phyloP scores from a whole-genome alignment of 2,888 invertebrate species.

The Anthrax anthrax region DNA sequence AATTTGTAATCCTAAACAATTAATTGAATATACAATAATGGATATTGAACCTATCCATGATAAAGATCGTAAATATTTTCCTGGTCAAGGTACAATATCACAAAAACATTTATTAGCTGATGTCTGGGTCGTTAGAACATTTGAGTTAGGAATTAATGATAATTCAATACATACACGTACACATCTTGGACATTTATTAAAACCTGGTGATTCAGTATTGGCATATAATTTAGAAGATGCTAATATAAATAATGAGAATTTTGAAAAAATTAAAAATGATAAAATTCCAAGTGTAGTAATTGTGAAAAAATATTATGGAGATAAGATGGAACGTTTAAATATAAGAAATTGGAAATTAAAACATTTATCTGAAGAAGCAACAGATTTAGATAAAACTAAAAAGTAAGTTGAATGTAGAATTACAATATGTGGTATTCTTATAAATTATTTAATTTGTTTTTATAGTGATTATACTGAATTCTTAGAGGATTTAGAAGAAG shows the following conservation, averaged over 20 bases:
- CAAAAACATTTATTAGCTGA: slow-evolving; percentile 80
- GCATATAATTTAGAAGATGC: slow-evolving; percentile 84
- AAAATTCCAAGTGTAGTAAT: slow-evolving; percentile 78
- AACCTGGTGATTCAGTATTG: slow-evolving; percentile 82
- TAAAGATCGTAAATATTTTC: slow-evolving; percentile 61
- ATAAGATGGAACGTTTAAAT: slow-evolving; percentile 52
- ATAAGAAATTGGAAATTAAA: slow-evolving; percentile 83
- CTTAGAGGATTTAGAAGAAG: slow-evolving; percentile 94
- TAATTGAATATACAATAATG: slow-evolving; percentile 88
- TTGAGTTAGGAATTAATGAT: slow-evolving; percentile 69
- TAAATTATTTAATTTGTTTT: slow-evolving; percentile 11
- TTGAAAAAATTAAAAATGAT: slow-evolving; percentile 62
- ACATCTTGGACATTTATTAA: slow-evolving; percentile 86
- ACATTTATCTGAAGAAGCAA: slow-evolving; percentile 59
- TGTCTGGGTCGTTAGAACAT: slow-evolving; percentile 82
- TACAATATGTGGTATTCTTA: slow-evolving; percentile 9
- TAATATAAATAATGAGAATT: slow-evolving; percentile 80
- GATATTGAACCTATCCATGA: slow-evolving; percentile 55
- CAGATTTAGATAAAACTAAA: slow-evolving; percentile 45
- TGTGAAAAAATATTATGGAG: slow-evolving; percentile 83
- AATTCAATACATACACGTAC: slow-evolving; percentile 75
- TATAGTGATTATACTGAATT: slow-evolving; percentile 86
- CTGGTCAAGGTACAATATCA: slow-evolving; percentile 80
- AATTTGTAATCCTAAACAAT: slow-evolving; percentile 80
- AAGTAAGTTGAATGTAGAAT: slow-evolving; percentile 32